Base-by-base conservation (phyloP, 37 sponge, comb jelly and placozoan genomes). In the Halichondria panicea region DNA sequence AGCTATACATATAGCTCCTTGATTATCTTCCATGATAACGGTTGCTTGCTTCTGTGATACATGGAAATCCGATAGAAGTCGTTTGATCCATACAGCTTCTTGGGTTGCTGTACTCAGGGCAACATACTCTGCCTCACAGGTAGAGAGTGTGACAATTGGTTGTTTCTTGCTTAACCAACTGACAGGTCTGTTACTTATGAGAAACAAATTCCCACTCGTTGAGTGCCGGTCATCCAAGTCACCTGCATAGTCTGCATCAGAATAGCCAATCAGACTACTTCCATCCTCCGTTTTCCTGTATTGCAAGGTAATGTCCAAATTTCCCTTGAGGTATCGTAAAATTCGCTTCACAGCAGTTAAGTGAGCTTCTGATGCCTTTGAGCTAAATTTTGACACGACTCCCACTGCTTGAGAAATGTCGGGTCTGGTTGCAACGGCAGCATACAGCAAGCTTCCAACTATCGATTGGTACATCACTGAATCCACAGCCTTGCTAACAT, bases 131-230 rank as follows among this genome's bases (percentile, higher is more conserved):
- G 45, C 81, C n/a, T n/a, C n/a, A n/a, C n/a, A n/a, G n/a, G n/a
- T n/a, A n/a, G n/a, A n/a, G n/a, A n/a, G n/a, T n/a, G n/a, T n/a
- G n/a, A n/a, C n/a, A 42, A 70, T 56, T 21, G 71, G 35, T 27
- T 80, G 81, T 55, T 80, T 80, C 46, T 80, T 54, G 45, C 81
- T 81, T 34, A 81, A 32, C 84, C 84, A 83, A 41, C 84, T 83
- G 22, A 83, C 54, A 34, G 84, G 43, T 55, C 84, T 69, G 37
- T 70, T 76, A 41, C 43, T 31, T 43, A 83, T 55, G 11, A 76
- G 18, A 38, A 84, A 84, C 35, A 84, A 27, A 59, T 84, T 68
- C 27, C 78, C 85, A 71, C 72, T 71, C 37, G 72, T 84, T 1
- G 86, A 78, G 38, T 78, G 79, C 50, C 79, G 7, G 79, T 85